These are phyloP conservation scores for Mesoclemmys tuberculata DNA, from an alignment of 2,113 vertebrate genomes.

Conservation along the genomic window DNA sequence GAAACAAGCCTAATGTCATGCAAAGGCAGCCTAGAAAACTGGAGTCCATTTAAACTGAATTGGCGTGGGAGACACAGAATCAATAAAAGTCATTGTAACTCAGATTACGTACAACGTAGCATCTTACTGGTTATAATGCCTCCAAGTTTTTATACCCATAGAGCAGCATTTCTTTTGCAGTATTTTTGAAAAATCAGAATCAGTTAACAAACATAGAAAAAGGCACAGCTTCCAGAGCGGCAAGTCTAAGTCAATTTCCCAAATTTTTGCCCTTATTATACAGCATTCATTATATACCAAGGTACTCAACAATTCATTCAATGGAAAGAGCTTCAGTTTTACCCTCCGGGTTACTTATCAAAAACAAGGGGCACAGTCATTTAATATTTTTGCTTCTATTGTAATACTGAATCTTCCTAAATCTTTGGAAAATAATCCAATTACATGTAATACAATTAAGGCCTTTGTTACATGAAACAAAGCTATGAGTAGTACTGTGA, in stretches of 20 bases:
- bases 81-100: not conserved
- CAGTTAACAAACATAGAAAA: not conserved
- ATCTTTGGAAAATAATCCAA: slow-evolving; percentile 70
- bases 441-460: slow-evolving; percentile 60
- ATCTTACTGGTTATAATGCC: not conserved
- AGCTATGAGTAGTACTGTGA: slow-evolving; percentile 64
- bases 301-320: slow-evolving; percentile 38
- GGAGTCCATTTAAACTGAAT: not conserved
- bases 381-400: slow-evolving; percentile 64
- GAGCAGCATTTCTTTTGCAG: not conserved
- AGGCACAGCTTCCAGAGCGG: not conserved
- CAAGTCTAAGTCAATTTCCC: not conserved
- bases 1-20: not conserved
- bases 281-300: slow-evolving; percentile 40
- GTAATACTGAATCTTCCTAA: slow-evolving; percentile 61
- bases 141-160: fast-evolving
- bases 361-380: slow-evolving; percentile 60
- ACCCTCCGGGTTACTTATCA: not conserved
- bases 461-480: slow-evolving; percentile 64
- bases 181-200: not conserved
- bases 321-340: not conserved
- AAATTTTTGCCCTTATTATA: slow-evolving; percentile 25
- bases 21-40: not conserved
- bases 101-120: not conserved
- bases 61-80: not conserved